A percentile compares a stretch with the other conserved stretches of the same genome.
Conservation (phyloP, 2,888 invertebrate genomes). For the Caenorhabditis virilis region DNA sequence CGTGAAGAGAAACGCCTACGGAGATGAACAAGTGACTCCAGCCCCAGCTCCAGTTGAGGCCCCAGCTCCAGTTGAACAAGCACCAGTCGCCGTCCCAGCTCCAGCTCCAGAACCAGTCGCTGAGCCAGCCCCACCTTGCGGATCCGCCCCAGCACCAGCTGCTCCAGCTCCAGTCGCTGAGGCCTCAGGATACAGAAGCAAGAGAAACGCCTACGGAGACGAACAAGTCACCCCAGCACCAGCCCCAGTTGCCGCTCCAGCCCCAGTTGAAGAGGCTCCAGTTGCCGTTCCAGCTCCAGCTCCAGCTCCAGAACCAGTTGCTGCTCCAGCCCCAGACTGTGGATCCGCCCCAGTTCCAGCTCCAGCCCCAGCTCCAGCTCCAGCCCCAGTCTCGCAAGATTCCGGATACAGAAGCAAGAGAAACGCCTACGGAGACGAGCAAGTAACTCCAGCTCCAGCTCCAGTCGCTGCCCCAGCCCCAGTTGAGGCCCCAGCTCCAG, state of each 20-base stretch:
- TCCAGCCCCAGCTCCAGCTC: constrained; percentile 5
- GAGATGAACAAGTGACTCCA: constrained; percentile 42
- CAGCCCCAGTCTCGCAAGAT: constrained; percentile 13
- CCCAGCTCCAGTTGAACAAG: constrained; percentile 22
- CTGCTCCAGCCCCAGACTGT: too few relatives aligned
- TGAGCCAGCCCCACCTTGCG: constrained; percentile 18
- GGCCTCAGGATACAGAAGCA: constrained; percentile 36
- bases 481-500: constrained; percentile 20
- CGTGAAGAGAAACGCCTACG: constrained; percentile 37
- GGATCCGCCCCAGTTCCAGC: too few relatives aligned
- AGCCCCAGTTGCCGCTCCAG: constrained; percentile 20
- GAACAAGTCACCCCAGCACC: too few relatives aligned
- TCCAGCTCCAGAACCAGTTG: too few relatives aligned
- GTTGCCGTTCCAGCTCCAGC: too few relatives aligned
- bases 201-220: too few relatives aligned
- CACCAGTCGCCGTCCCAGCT: constrained; percentile 23
- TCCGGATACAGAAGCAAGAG: constrained; percentile 45
- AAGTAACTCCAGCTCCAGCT: constrained; percentile 35
- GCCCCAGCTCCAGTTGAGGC: constrained; percentile 24
- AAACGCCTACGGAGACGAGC: constrained; percentile 49
- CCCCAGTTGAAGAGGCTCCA: too few relatives aligned
- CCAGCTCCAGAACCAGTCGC: constrained; percentile 9
- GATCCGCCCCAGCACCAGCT: constrained; percentile 33
- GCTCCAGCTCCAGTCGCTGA: constrained; percentile 29
- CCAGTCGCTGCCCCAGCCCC: constrained; percentile 26